A percentile compares a stretch with the other conserved stretches of the same genome.
Evolutionary conservation across 2,113 vertebrate genomes (phyloP).

Genomic region (Callaeas wilsoni): DNA sequence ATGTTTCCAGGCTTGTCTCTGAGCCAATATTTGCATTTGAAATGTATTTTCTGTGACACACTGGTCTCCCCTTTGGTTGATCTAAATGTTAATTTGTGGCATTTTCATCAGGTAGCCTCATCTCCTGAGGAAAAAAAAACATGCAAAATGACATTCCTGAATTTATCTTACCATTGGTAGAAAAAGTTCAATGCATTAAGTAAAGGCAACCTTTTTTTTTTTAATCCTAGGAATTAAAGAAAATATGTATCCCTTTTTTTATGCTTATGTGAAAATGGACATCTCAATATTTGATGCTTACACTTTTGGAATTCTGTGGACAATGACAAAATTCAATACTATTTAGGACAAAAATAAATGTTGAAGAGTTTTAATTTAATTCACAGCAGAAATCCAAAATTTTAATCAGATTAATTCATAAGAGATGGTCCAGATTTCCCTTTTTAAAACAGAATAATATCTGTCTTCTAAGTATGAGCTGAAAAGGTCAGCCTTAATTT

Average conservation of each 20-base stretch:
- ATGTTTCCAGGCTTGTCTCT: not conserved
- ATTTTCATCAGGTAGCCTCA: not conserved
- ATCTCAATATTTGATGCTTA: not conserved
- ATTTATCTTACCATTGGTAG: not conserved
- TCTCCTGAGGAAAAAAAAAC: not conserved
- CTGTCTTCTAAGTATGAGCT: not conserved
- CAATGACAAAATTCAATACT: not conserved
- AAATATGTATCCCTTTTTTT: not conserved
- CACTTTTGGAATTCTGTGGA: not conserved
- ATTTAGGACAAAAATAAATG: not conserved
- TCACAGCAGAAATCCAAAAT: not conserved
- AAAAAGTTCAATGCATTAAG: not conserved
- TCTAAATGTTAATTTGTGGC: not conserved
- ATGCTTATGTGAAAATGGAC: not conserved
- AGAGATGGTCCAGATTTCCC: not conserved
- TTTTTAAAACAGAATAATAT: too few species aligned
- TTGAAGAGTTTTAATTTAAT: not conserved
- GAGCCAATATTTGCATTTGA: not conserved
- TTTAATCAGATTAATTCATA: not conserved
- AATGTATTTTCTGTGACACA: not conserved
- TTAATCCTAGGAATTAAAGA: not conserved
- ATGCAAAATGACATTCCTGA: not conserved
- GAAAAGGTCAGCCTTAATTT: not conserved
- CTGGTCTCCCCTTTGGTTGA: not conserved
- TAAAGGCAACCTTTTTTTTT: not conserved